A percentile compares a stretch with the other conserved stretches of the same genome.
These are phyloP conservation scores for Trididemnum nubilum DNA, from an alignment of 23 tunicate genomes.

Conservation along the genomic window DNA sequence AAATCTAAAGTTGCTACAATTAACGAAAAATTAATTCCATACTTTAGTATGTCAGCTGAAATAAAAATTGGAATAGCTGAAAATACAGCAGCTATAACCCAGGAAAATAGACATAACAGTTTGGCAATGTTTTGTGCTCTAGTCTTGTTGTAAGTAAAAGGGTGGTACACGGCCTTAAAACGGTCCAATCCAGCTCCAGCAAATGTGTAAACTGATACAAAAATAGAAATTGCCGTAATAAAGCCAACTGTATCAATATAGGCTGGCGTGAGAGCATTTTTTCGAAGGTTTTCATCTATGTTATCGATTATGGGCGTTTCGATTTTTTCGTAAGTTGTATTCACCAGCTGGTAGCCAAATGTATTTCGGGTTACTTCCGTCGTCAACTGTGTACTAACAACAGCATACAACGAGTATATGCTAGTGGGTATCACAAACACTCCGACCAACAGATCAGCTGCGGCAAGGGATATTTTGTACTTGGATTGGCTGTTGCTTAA, in stretches of 20 bases:
- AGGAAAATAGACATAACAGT: slow-evolving; percentile 27
- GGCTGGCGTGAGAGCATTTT: neutral
- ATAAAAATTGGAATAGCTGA: slow-evolving; percentile 53
- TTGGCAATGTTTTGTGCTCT: slow-evolving; percentile 59
- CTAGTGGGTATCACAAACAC: slow-evolving; percentile 49
- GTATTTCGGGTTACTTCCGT: neutral
- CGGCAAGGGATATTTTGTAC: slow-evolving; percentile 61
- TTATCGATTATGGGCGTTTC: neutral
- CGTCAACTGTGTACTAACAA: slow-evolving; percentile 13
- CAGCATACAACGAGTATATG: slow-evolving; percentile 5
- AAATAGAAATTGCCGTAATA: slow-evolving; percentile 55
- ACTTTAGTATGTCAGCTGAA: slow-evolving; percentile 23
- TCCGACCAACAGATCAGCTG: slow-evolving; percentile 63
- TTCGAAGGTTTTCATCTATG: slow-evolving; percentile 8
- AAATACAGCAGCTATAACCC: slow-evolving; percentile 52
- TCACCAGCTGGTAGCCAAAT: slow-evolving; percentile 9
- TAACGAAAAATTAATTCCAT: slow-evolving; percentile 46
- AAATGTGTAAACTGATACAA: slow-evolving; percentile 72
- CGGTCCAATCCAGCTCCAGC: slow-evolving; percentile 79
- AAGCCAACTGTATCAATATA: slow-evolving; percentile 55
- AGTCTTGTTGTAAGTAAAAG: slow-evolving; percentile 56
- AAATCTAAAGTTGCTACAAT: slow-evolving; percentile 28
- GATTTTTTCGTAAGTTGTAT: slow-evolving; percentile 6
- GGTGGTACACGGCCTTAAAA: slow-evolving; percentile 58
- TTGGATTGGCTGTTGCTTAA: slow-evolving; percentile 69